Percentiles rank a stretch among this genome's conserved stretches.
phyloP scores from a whole-genome alignment of 1,140 invertebrate genomes.

The Dendrolimus kikuchii region DNA sequence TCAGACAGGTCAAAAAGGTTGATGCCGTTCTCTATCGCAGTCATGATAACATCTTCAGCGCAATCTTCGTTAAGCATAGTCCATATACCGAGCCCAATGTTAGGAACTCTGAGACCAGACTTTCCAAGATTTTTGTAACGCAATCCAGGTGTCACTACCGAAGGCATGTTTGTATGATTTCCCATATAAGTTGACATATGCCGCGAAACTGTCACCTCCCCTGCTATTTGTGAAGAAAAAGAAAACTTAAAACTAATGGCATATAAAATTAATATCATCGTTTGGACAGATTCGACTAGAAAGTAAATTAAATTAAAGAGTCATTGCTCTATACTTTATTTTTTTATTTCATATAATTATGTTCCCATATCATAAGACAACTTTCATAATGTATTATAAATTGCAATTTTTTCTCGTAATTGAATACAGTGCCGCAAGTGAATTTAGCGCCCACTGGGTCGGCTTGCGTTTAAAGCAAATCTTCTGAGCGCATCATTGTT shows the following conservation, averaged over 20 bases:
- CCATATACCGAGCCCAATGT: constrained; percentile 94
- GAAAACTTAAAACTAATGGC: not conserved
- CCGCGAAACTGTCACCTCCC: constrained; percentile 54
- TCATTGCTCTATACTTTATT: too few species aligned
- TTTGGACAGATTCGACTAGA: too few species aligned
- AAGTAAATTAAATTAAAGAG: too few species aligned
- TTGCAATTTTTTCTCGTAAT: too few species aligned
- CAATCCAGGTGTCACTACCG: constrained; percentile 82
- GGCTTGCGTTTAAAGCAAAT: too few species aligned
- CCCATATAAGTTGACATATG: constrained; percentile 61
- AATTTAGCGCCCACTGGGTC: too few species aligned
- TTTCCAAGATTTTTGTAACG: constrained; percentile 94
- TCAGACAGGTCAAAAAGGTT: constrained; percentile 97
- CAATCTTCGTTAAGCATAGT: constrained; percentile 90
- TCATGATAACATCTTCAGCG: constrained; percentile 92
- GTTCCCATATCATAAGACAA: too few species aligned
- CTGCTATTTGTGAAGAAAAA: constrained; percentile 18
- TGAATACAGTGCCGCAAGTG: too few species aligned
- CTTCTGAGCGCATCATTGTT: too few species aligned
- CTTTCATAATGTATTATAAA: too few species aligned
- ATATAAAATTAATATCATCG: too few species aligned
- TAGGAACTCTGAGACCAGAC: constrained; percentile 92
- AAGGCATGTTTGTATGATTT: constrained; percentile 61
- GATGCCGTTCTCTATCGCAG: constrained; percentile 96
- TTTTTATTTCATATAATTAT: too few species aligned